Conservation (phyloP, 2,888 invertebrate genomes). For the Folsomia manolachei region DNA sequence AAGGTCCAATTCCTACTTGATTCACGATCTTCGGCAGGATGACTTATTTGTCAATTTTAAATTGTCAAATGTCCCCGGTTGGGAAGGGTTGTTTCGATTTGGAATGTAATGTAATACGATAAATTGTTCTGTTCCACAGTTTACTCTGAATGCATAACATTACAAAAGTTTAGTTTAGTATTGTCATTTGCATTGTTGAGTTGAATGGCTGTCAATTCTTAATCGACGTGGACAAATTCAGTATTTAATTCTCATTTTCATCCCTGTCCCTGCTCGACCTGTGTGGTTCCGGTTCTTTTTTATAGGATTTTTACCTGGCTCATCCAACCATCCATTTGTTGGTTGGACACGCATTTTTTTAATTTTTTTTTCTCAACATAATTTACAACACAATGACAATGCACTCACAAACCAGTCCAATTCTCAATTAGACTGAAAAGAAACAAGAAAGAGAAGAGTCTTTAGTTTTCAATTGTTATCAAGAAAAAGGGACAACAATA, state of each 20-base stretch:
- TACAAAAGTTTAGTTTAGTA: no score
- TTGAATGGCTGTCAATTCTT: constrained; percentile 1
- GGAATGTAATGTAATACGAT: no score
- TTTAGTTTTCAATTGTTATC: not conserved
- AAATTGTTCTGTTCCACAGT: no score
- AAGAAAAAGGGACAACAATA: not conserved
- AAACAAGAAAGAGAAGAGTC: not conserved
- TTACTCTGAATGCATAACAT: no score
- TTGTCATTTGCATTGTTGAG: constrained; percentile 4
- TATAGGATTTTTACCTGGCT: not conserved
- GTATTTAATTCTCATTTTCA: constrained; percentile 4
- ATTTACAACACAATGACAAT: not conserved
- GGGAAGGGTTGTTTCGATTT: no score
- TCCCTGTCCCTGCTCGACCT: constrained; percentile 8
- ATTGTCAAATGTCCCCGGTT: no score
- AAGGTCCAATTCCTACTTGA: not conserved
- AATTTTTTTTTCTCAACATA: not conserved
- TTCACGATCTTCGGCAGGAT: not conserved
- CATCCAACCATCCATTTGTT: not conserved
- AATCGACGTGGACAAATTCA: not conserved
- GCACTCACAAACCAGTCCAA: not conserved
- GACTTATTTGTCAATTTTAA: not conserved
- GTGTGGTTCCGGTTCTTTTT: constrained; percentile 18
- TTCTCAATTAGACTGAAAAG: not conserved
- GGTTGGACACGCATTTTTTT: constrained; percentile 1